phyloP scores from a whole-genome alignment of 2,797 vertebrate species.

The Sebastes variabilis region DNA sequence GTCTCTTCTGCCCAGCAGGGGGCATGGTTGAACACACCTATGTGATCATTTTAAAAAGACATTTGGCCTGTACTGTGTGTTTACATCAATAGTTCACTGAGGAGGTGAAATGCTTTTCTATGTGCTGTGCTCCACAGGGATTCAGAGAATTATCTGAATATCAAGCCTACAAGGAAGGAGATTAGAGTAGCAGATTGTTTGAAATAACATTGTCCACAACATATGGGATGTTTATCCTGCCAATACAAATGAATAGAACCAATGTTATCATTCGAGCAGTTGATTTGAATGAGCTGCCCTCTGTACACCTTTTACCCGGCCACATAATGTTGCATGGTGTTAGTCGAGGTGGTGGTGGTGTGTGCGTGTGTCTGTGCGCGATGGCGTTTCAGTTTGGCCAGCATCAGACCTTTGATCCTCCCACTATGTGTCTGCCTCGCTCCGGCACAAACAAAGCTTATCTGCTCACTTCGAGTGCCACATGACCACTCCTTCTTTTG shows the following conservation, averaged over 20 bases:
- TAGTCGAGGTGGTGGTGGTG: neutral
- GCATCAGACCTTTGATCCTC: slow-evolving; percentile 48
- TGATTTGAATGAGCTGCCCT: neutral
- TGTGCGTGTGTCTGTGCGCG: neutral
- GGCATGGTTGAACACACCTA: slow-evolving; percentile 53
- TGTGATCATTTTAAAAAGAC: neutral
- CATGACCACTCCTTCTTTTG: neutral
- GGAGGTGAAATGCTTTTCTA: neutral
- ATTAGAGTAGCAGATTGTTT: neutral
- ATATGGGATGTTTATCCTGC: neutral
- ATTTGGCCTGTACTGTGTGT: neutral
- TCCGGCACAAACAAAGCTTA: slow-evolving; percentile 17
- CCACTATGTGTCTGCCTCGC: slow-evolving; percentile 1
- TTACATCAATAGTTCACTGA: neutral
- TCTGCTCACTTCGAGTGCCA: neutral
- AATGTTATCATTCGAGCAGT: neutral
- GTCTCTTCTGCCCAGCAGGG: slow-evolving; percentile 61
- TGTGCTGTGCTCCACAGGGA: neutral
- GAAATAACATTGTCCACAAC: neutral
- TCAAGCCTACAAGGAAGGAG: neutral
- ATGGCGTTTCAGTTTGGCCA: slow-evolving; percentile 23
- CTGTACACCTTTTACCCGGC: neutral
- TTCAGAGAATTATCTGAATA: neutral
- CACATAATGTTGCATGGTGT: neutral
- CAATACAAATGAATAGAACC: neutral